Percentiles rank a stretch among this genome's conserved stretches.
phyloP scores from a whole-genome alignment of 2,888 invertebrate species.

The Trichogramma evanescens region DNA sequence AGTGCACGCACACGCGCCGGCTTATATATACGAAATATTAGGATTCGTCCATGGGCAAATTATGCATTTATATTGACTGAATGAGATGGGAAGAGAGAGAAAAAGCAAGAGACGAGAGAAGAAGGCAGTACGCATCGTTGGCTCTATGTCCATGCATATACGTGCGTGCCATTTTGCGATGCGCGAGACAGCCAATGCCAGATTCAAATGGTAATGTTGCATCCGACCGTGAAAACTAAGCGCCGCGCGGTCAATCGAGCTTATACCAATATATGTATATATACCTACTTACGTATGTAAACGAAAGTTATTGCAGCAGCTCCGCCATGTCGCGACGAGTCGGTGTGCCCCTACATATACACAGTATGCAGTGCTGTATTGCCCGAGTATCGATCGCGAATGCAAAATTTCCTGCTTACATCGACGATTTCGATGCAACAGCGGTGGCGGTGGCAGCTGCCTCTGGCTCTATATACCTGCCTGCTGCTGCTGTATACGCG shows the following conservation, averaged over 20 bases:
- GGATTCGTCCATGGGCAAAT: too few relatives aligned
- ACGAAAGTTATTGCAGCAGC: neutral
- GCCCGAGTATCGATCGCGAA: neutral
- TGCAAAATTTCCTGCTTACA: neutral
- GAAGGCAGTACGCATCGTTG: conserved; percentile 11
- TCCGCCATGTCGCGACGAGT: neutral
- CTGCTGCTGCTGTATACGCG: too few relatives aligned
- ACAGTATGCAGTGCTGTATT: too few relatives aligned
- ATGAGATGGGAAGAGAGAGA: too few relatives aligned
- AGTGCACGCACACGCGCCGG: too few relatives aligned
- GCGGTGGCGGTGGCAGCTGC: too few relatives aligned
- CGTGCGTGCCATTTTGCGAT: conserved; percentile 6
- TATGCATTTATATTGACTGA: too few relatives aligned
- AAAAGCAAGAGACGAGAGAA: neutral
- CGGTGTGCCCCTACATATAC: neutral
- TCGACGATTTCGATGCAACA: neutral
- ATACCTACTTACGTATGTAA: neutral
- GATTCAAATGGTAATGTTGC: conserved; percentile 20
- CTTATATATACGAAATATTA: too few relatives aligned
- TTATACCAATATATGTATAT: too few relatives aligned
- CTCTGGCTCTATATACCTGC: too few relatives aligned
- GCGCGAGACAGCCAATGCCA: neutral
- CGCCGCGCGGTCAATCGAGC: neutral
- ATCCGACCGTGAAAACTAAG: conserved; percentile 20
- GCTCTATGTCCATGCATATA: neutral